phyloP scores from a whole-genome alignment of 2,113 vertebrate genomes.

The Apodemus sylvaticus region DNA sequence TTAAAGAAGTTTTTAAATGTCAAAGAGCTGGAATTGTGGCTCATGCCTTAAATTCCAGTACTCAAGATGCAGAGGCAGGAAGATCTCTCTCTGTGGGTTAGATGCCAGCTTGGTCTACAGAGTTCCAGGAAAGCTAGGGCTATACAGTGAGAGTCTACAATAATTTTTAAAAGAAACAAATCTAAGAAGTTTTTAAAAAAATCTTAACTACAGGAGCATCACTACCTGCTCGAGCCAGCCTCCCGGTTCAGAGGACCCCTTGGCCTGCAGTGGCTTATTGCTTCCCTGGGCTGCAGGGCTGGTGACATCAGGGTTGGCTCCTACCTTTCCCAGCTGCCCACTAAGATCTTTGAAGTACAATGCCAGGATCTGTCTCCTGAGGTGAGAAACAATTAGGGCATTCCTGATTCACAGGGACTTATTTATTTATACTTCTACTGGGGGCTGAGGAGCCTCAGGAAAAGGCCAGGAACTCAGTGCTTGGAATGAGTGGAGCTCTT shows the following conservation, averaged over 20 bases:
- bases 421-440: slow-evolving; percentile 68
- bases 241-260: neutral
- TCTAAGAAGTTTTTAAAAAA: slow-evolving; percentile 27
- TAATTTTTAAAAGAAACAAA: neutral
- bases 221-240: rapidly evolving
- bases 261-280: neutral
- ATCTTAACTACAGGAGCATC: neutral
- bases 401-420: slow-evolving; percentile 28
- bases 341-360: slow-evolving; percentile 39
- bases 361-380: slow-evolving; percentile 55
- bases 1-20: neutral
- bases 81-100: neutral
- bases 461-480: neutral
- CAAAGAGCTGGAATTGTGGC: neutral
- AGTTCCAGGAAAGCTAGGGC: neutral
- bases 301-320: neutral
- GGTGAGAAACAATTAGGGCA: slow-evolving; percentile 63
- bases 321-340: neutral
- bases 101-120: neutral
- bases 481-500: neutral
- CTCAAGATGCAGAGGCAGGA: neutral
- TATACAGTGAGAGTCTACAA: neutral
- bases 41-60: neutral
- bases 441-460: neutral
- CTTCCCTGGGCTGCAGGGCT: neutral